phyloP scores from a whole-genome alignment of 1,140 invertebrate species.

The Mycetomoellerius zeteki region DNA sequence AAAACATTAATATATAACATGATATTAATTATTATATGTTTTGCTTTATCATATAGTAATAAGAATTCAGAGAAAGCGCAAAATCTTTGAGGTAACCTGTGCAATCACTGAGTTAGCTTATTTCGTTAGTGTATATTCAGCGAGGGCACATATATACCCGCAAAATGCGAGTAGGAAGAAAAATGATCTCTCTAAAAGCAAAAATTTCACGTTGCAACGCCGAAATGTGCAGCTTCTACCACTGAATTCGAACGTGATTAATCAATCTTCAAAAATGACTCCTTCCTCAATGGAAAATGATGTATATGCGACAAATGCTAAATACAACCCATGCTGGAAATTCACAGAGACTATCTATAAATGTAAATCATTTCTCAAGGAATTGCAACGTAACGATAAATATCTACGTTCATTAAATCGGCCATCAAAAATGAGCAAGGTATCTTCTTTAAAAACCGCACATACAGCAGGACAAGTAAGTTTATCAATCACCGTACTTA shows the following conservation, averaged over 20 bases:
- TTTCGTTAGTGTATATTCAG: constrained; percentile 13
- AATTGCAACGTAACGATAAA: constrained; percentile 65
- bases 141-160: background rate
- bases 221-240: constrained; percentile 25
- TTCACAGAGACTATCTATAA: constrained; percentile 55
- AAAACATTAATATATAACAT: background rate
- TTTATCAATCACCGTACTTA: background rate
- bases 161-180: background rate
- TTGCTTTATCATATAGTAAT: background rate
- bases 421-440: constrained; percentile 33
- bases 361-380: constrained; percentile 62
- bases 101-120: background rate
- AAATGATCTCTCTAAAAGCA: constrained; percentile 35
- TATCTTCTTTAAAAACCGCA: constrained; percentile 3
- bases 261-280: background rate
- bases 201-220: constrained; percentile 54
- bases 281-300: background rate
- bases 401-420: constrained; percentile 16
- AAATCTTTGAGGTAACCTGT: background rate
- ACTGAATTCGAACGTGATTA: background rate
- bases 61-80: background rate
- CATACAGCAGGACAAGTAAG: constrained; percentile 50
- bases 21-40: background rate
- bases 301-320: background rate
- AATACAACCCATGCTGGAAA: constrained; percentile 8